Evolutionary conservation across 1,140 invertebrate genomes (phyloP).

Genomic region (Glomeris maerens): DNA sequence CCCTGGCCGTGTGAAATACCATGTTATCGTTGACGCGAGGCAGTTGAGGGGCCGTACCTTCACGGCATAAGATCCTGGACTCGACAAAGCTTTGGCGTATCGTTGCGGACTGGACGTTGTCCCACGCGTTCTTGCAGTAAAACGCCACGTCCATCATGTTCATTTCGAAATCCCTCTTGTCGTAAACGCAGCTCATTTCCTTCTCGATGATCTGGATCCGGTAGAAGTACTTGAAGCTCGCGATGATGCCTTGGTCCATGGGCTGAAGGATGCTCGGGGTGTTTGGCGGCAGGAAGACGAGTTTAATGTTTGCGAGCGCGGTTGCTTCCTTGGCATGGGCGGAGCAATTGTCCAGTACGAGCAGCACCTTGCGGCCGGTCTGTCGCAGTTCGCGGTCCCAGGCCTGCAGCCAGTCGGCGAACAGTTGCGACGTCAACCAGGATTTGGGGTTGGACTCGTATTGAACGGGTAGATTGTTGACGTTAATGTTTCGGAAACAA

Average conservation of each 20-base stretch:
- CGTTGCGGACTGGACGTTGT: too few species aligned
- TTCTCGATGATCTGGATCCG: too few species aligned
- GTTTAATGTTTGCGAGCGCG: slow-evolving; percentile 11
- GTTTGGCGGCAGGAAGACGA: slow-evolving; percentile 19
- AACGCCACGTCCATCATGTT: too few species aligned
- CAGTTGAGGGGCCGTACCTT: too few species aligned
- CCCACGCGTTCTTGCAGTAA: too few species aligned
- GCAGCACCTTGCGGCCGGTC: slow-evolving; percentile 14
- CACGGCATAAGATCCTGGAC: too few species aligned
- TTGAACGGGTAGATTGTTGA: slow-evolving; percentile 15
- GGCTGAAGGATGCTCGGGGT: slow-evolving; percentile 18
- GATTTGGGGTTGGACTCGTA: slow-evolving; percentile 18
- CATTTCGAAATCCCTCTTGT: too few species aligned
- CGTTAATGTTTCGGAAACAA: slow-evolving; percentile 6
- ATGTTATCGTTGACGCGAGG: too few species aligned
- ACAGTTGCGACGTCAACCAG: slow-evolving; percentile 21
- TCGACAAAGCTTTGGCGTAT: too few species aligned
- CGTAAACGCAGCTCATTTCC: too few species aligned
- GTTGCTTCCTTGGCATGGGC: slow-evolving; percentile 17
- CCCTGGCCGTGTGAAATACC: too few species aligned
- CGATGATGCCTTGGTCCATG: slow-evolving; percentile 19
- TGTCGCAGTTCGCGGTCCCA: slow-evolving; percentile 14
- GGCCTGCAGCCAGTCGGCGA: slow-evolving; percentile 17
- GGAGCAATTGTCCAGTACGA: slow-evolving; percentile 21
- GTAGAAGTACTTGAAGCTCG: slow-evolving; percentile 13